phyloP scores from a whole-genome alignment of 2,888 invertebrate species.

The Chironomus tentans region DNA sequence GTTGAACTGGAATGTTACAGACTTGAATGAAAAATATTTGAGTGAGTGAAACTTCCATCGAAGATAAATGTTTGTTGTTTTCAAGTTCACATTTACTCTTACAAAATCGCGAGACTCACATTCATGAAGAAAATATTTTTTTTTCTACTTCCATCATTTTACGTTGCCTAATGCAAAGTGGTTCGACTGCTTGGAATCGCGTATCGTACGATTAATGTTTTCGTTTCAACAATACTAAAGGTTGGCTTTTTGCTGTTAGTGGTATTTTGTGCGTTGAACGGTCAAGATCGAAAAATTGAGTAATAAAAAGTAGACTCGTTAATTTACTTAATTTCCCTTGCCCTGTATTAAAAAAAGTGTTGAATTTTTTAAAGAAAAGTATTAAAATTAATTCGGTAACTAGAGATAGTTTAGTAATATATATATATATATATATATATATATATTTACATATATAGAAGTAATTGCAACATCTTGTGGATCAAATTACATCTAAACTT shows the following conservation, averaged over 20 bases:
- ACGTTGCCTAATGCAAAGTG: not conserved
- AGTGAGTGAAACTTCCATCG: not conserved
- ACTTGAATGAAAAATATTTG: not conserved
- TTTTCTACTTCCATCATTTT: too few species aligned
- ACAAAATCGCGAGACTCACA: not conserved
- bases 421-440: too few species aligned
- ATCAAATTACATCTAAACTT: not conserved
- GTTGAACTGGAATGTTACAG: not conserved
- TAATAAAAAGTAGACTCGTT: too few species aligned
- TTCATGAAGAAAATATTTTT: not conserved
- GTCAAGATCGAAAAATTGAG: too few species aligned
- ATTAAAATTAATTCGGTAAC: not conserved
- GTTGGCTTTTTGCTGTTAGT: not conserved
- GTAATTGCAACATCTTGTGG: not conserved
- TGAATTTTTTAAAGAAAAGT: not conserved
- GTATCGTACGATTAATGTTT: not conserved
- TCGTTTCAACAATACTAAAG: not conserved
- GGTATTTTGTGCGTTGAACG: not conserved
- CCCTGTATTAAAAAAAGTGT: not conserved
- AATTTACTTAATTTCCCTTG: not conserved
- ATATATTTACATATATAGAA: too few species aligned
- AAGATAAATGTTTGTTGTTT: not conserved
- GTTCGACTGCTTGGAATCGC: slow-evolving; percentile 11
- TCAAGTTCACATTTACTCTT: slow-evolving; percentile 4
- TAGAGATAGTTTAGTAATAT: not conserved